Percentiles rank a stretch among this genome's conserved stretches.
These are phyloP conservation scores for Calonectris borealis DNA, from an alignment of 2,113 vertebrate genomes.

Conservation along the genomic window DNA sequence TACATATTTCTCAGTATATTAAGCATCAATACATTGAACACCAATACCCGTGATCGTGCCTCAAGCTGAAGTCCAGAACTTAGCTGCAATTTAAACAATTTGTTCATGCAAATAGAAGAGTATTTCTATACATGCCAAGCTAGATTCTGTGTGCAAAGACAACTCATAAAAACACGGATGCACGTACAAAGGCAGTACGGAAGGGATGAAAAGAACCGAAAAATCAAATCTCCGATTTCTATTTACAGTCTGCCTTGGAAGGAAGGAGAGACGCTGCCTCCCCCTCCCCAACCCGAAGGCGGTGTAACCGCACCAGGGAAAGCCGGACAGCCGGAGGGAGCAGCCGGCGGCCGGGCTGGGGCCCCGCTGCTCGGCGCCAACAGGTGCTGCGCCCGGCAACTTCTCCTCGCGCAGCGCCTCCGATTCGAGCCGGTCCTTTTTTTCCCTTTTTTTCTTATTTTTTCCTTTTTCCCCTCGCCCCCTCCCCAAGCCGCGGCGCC, in stretches of 20 bases:
- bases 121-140: neutral
- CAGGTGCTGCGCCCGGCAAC: neutral
- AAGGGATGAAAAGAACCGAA: neutral
- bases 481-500: neutral
- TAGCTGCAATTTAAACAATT: neutral
- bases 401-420: neutral
- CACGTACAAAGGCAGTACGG: neutral
- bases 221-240: neutral
- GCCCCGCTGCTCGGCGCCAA: slow-evolving; percentile 78
- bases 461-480: too few relatives aligned
- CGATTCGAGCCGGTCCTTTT: neutral
- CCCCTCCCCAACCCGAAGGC: neutral
- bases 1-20: neutral
- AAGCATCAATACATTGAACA: neutral
- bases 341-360: neutral
- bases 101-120: neutral
- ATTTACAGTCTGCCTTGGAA: neutral
- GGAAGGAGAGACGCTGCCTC: neutral
- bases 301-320: accelerated
- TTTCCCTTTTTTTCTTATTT: neutral
- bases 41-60: neutral
- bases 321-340: neutral
- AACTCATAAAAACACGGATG: neutral
- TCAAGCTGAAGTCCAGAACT: neutral
- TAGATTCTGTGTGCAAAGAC: accelerated